Evolutionary conservation across 1,140 invertebrate species (phyloP).

Genomic region (Drosophila ogumai): DNA sequence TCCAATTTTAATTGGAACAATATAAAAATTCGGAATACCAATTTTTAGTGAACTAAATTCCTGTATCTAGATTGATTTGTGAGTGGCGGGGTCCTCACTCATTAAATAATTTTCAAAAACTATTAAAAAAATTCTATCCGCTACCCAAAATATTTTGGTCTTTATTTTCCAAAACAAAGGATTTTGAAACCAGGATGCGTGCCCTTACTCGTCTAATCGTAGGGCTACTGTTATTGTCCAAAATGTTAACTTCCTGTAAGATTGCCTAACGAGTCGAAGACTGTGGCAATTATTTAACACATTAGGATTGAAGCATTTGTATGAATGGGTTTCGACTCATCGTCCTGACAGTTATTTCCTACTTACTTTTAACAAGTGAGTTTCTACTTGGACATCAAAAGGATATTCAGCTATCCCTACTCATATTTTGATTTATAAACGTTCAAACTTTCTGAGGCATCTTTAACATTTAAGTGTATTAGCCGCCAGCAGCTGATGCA

Average conservation of each 20-base stretch:
- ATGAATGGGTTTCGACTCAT: slow-evolving; percentile 23
- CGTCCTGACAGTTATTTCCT: slow-evolving; percentile 17
- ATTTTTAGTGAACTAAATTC: not conserved
- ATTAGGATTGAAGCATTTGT: slow-evolving; percentile 2
- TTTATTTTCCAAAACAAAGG: slow-evolving; percentile 48
- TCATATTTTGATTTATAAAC: slow-evolving; percentile 29
- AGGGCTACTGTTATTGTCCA: slow-evolving; percentile 33
- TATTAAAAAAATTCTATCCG: slow-evolving; percentile 18
- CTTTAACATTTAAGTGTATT: slow-evolving; percentile 23
- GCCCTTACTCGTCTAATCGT: not conserved
- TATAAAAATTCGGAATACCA: not conserved
- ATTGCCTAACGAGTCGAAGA: slow-evolving; percentile 50
- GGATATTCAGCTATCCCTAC: slow-evolving; percentile 35
- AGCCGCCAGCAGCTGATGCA: slow-evolving; percentile 44
- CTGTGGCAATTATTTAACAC: slow-evolving; percentile 30
- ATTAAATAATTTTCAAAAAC: slow-evolving; percentile 1
- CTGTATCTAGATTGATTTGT: not conserved
- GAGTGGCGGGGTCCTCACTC: too few relatives aligned
- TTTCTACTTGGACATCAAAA: not conserved
- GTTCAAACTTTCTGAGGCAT: not conserved
- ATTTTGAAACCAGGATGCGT: not conserved
- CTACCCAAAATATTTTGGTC: slow-evolving; percentile 57
- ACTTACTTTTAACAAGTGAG: slow-evolving; percentile 4
- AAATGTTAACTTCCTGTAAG: slow-evolving; percentile 57
- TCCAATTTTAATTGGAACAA: too few relatives aligned